Evolutionary conservation across 2,113 vertebrate species (phyloP), one percentile per base, ranked within the genome.

Genomic region (Daubentonia madagascariensis): DNA sequence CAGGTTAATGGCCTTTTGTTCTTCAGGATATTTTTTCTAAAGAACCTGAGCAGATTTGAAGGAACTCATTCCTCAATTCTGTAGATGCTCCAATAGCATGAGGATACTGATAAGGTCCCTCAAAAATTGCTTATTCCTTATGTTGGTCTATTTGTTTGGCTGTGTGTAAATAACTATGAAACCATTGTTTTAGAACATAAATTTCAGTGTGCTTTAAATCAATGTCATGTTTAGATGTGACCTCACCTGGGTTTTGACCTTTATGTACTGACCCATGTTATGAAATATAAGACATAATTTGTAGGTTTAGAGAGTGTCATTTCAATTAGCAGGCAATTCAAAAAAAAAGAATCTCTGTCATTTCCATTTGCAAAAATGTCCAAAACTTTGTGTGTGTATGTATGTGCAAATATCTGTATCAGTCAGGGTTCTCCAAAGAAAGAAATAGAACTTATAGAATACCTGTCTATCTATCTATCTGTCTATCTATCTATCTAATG

Each of bases 161-260:
- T 63, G 8, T 84, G 32, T 86, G 13, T 48, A 84, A 91, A 73
- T 30, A 79, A 78, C 5, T 83, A 17, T 50, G 14, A 87, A 94
- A 61, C 18, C 6, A 35, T 79, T 92, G n/a, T 37, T 91, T 88
- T 43, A 86, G 18, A 89, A 85, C 4, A 65, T 63, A 63, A 83
- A 57, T 59, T 85, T 12, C 30, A 84, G 37, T 83, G 94, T 73
- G 20, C 23, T 96, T 76, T 73, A 65, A 76, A 72, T 70, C 28
- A 89, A 6, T 94, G 35, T 95, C 54, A 59, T 48, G 3, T 78
- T 90, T 73, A 90, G 12, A 91, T 89, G 45, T 97, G 28, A 92
- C 4, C 9, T n/a, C 10, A 35, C 20, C 40, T 65, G 3, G 28
- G 2, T 86, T 89, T 97, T 97, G 72, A 84, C 13, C 23, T 94